Conservation (phyloP, 2,113 vertebrate species). For the Poeciliopsis occidentalis region DNA sequence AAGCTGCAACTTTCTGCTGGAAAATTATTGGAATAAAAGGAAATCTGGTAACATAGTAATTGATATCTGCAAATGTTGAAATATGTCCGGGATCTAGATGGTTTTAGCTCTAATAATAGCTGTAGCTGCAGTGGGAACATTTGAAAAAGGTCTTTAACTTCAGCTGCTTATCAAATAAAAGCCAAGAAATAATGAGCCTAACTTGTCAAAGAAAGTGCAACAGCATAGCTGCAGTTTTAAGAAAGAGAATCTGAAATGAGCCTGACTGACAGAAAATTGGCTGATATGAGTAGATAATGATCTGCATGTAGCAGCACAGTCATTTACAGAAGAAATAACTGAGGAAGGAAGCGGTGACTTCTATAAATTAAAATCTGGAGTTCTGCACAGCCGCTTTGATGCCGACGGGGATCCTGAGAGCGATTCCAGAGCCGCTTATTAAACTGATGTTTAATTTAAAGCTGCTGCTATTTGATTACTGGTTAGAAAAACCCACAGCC, state of each 20-base stretch:
- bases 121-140: background rate
- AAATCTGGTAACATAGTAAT: background rate
- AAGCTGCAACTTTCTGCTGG: background rate
- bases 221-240: background rate
- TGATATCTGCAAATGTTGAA: background rate
- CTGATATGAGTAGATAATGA: background rate
- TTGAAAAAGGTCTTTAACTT: background rate
- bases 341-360: background rate
- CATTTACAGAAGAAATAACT: background rate
- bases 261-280: background rate
- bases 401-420: background rate
- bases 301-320: no score
- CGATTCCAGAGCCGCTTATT: background rate
- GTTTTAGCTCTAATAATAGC: background rate
- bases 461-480: background rate
- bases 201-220: background rate
- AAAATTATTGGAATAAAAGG: background rate
- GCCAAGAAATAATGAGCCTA: background rate
- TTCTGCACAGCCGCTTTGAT: background rate
- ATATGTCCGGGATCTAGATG: background rate
- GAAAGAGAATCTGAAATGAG: background rate
- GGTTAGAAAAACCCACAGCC: background rate
- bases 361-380: background rate
- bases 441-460: background rate
- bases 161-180: background rate